phyloP scores from a whole-genome alignment of 2,888 invertebrate genomes.

The Lacanobia wlatinum region DNA sequence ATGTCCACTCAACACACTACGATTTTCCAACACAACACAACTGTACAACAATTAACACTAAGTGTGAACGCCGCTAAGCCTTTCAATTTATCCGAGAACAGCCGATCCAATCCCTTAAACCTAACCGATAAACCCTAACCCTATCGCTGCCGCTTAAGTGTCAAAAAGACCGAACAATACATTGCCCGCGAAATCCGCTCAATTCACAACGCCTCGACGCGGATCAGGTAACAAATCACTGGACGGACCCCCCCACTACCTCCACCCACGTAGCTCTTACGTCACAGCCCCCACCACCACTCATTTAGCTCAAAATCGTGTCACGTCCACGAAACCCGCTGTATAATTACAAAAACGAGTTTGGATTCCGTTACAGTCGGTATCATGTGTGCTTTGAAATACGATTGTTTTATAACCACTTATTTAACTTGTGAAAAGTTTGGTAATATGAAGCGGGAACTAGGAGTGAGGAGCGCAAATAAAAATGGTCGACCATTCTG shows the following conservation, averaged over 20 bases:
- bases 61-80: slow-evolving; percentile 53
- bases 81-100: slow-evolving; percentile 63
- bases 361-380: slow-evolving; percentile 66
- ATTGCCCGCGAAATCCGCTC: slow-evolving; percentile 66
- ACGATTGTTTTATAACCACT: slow-evolving; percentile 53
- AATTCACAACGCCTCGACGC: slow-evolving; percentile 70
- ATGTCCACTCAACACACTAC: slow-evolving; percentile 6
- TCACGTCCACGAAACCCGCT: slow-evolving; percentile 72
- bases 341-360: slow-evolving; percentile 77
- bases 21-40: slow-evolving; percentile 13
- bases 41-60: slow-evolving; percentile 49
- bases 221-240: slow-evolving; percentile 72
- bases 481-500: slow-evolving; percentile 23
- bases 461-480: slow-evolving; percentile 19
- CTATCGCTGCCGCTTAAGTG: slow-evolving; percentile 66
- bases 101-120: slow-evolving; percentile 63
- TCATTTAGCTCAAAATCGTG: slow-evolving; percentile 74
- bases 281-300: slow-evolving; percentile 53
- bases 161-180: slow-evolving; percentile 70
- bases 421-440: slow-evolving; percentile 47
- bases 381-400: slow-evolving; percentile 63
- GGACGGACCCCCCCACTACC: slow-evolving; percentile 49
- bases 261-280: slow-evolving; percentile 19
- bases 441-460: slow-evolving; percentile 32
- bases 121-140: slow-evolving; percentile 62